phyloP scores from a whole-genome alignment of 2,888 invertebrate genomes.

The Nomada lathburiana region DNA sequence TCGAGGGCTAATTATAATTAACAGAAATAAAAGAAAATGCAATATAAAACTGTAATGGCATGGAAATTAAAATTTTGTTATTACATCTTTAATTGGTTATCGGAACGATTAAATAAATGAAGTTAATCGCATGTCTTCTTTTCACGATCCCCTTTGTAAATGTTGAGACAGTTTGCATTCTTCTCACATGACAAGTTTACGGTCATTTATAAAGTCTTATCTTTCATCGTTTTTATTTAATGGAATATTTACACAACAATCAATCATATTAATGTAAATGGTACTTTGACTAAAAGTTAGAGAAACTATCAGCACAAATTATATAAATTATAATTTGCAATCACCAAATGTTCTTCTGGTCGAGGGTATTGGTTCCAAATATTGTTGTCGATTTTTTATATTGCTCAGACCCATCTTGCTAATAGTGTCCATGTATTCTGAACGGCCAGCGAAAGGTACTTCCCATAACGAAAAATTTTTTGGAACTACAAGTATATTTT shows the following conservation, averaged over 20 bases:
- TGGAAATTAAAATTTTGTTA: not conserved
- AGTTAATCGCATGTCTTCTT: not conserved
- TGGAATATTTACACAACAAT: not conserved
- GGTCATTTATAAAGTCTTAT: not conserved
- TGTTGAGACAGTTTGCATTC: not conserved
- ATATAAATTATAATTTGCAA: conserved; percentile 56
- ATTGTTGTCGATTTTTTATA: conserved; percentile 87
- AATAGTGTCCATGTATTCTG: conserved; percentile 88
- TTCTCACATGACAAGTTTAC: not conserved
- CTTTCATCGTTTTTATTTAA: not conserved
- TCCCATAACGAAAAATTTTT: conserved; percentile 86
- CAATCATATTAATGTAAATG: not conserved
- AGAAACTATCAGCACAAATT: not conserved
- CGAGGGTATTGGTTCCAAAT: conserved; percentile 86
- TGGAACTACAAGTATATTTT: conserved; percentile 82
- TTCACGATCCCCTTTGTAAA: not conserved
- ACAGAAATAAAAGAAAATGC: not conserved
- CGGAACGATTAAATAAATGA: not conserved
- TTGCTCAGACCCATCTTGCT: conserved; percentile 87
- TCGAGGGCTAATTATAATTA: not conserved
- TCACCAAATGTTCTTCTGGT: conserved; percentile 87
- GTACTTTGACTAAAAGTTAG: no score
- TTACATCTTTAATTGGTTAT: conserved; percentile 8
- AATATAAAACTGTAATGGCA: not conserved
- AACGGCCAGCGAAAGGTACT: conserved; percentile 86